A percentile compares a stretch with the other conserved stretches of the same genome.
phyloP scores from a whole-genome alignment of 1,140 invertebrate genomes.

The Hycleus phaleratus region DNA sequence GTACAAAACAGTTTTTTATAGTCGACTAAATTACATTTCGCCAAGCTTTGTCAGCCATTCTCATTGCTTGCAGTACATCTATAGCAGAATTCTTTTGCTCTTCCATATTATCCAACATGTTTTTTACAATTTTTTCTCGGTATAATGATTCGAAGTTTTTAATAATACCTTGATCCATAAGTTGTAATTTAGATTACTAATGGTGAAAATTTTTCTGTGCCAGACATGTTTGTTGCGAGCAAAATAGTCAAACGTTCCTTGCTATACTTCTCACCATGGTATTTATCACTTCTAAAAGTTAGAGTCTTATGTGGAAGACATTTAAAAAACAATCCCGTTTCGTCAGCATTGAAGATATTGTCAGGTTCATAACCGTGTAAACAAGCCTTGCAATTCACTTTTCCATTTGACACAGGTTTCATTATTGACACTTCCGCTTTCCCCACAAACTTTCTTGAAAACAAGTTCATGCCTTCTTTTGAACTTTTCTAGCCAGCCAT shows the following conservation, averaged over 20 bases:
- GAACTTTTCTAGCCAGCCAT: no score
- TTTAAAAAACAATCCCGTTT: conserved; percentile 31
- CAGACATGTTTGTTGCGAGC: conserved; percentile 38
- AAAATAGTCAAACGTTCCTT: conserved; percentile 42
- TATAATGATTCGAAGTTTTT: no score
- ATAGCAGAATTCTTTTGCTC: no score
- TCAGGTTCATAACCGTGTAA: conserved; percentile 19
- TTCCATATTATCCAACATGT: no score
- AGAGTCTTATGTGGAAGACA: conserved; percentile 33
- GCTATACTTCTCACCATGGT: conserved; percentile 22
- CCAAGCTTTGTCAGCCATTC: no score
- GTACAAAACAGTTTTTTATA: no score
- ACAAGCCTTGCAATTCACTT: conserved; percentile 3
- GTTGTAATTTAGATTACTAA: conserved; percentile 25
- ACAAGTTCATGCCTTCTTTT: no score
- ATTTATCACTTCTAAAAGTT: conserved; percentile 20
- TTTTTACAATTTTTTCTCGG: no score
- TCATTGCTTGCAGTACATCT: no score
- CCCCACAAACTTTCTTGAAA: conserved; percentile 3
- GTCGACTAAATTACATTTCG: no score
- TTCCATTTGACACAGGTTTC: conserved; percentile 1
- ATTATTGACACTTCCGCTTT: conserved; percentile 4
- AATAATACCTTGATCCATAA: no score
- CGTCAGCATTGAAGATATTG: conserved; percentile 41
- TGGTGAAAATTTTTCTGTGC: conserved; percentile 40